These are phyloP conservation scores for Menidia menidia DNA, from an alignment of 2,797 vertebrate genomes.

Conservation along the genomic window DNA sequence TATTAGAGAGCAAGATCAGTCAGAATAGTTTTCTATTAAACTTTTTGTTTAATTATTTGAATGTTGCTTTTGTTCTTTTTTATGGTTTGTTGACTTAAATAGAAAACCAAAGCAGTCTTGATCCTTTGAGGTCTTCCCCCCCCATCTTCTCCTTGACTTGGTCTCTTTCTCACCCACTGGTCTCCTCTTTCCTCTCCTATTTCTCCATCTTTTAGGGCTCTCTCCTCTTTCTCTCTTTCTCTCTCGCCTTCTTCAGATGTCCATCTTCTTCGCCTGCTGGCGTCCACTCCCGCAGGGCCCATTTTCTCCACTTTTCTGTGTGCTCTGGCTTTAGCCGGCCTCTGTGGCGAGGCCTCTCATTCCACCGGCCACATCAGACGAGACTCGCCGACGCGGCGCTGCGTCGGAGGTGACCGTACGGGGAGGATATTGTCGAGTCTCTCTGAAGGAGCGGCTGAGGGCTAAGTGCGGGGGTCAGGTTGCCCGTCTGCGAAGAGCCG, in stretches of 20 bases:
- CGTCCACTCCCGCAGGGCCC: conserved; percentile 27
- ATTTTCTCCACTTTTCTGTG: conserved; percentile 38
- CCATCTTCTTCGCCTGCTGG: conserved; percentile 36
- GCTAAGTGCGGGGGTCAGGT: conserved; percentile 32
- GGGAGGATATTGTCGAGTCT: conserved; percentile 8
- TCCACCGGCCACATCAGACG: conserved; percentile 63
- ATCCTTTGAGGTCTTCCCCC: conserved; percentile 14
- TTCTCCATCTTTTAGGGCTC: background rate
- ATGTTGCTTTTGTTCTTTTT: background rate
- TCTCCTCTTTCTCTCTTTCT: background rate
- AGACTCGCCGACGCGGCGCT: conserved; percentile 5
- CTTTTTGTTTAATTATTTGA: no score
- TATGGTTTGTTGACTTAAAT: conserved; percentile 5
- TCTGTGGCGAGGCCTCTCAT: conserved; percentile 34
- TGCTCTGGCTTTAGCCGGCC: conserved; percentile 34
- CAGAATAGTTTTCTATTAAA: no score
- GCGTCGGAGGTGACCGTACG: conserved; percentile 7
- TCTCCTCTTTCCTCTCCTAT: no score
- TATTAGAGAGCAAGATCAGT: background rate
- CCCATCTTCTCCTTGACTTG: conserved; percentile 6
- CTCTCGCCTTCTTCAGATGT: conserved; percentile 28
- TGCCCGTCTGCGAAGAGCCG: conserved; percentile 38
- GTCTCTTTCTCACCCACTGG: background rate
- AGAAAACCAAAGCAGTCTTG: background rate
- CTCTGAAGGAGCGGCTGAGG: conserved; percentile 8